These are phyloP conservation scores for Oxygymnocypris stewartii DNA, from an alignment of 2,113 vertebrate species.

Conservation along the genomic window DNA sequence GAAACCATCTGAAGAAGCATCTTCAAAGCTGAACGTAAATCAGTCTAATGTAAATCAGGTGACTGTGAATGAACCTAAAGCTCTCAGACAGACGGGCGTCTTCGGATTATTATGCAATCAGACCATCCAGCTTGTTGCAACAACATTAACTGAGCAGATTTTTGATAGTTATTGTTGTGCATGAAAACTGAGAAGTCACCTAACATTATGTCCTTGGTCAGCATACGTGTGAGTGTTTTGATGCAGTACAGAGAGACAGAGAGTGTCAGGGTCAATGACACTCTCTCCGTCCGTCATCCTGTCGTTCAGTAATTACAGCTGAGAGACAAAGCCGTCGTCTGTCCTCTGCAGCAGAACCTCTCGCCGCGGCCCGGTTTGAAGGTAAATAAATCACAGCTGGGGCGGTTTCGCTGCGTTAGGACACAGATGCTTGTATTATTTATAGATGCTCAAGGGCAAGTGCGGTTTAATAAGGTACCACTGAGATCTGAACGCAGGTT, in stretches of 20 bases:
- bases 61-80: background rate
- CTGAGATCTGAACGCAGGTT: background rate
- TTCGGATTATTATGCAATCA: background rate
- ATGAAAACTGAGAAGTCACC: background rate
- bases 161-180: background rate
- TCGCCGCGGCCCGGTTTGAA: background rate
- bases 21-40: background rate
- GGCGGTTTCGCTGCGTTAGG: background rate
- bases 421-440: background rate
- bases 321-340: background rate
- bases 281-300: background rate
- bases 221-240: background rate
- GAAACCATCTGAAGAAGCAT: background rate
- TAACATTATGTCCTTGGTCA: background rate
- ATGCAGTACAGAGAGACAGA: background rate
- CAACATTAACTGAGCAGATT: background rate
- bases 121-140: background rate
- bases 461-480: background rate
- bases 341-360: background rate
- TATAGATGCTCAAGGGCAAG: slow-evolving; percentile 15
- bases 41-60: background rate
- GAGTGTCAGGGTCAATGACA: background rate
- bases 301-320: background rate
- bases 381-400: slow-evolving; percentile 14
- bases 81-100: slow-evolving; percentile 6